phyloP scores from a whole-genome alignment of 2,113 vertebrate species.

The Protomyctophum bolini region DNA sequence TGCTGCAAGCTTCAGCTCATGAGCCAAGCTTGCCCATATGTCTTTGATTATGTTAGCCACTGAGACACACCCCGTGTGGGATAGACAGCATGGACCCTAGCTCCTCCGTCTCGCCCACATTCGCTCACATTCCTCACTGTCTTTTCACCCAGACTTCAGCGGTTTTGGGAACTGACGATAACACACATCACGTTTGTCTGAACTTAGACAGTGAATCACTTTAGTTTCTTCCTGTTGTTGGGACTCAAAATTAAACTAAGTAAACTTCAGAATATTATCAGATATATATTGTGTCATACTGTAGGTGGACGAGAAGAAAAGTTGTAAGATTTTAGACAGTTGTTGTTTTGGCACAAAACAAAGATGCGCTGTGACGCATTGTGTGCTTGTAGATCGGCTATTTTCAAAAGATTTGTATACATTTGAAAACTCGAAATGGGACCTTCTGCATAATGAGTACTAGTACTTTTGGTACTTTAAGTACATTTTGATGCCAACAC shows the following conservation, averaged over 20 bases:
- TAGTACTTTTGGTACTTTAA: too few species aligned
- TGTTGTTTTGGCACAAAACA: not conserved
- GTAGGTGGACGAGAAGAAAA: not conserved
- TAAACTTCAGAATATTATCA: not conserved
- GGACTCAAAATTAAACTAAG: not conserved
- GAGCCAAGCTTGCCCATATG: conserved; percentile 56
- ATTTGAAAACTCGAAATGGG: too few species aligned
- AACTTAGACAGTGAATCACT: not conserved
- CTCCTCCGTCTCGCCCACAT: conserved; percentile 17
- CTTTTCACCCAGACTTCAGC: conserved; percentile 11
- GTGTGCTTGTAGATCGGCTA: too few species aligned
- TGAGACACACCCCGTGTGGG: conserved; percentile 35
- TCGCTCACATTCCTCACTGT: conserved; percentile 44
- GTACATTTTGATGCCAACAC: too few species aligned
- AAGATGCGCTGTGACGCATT: too few species aligned
- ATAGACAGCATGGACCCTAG: conserved; percentile 11
- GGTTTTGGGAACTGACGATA: conserved; percentile 6
- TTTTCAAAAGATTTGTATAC: too few species aligned
- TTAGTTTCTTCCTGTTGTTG: not conserved
- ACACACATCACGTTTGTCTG: not conserved
- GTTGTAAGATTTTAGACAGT: too few species aligned
- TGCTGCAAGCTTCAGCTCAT: not conserved
- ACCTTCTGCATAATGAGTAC: too few species aligned
- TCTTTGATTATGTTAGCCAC: conserved; percentile 46
- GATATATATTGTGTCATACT: too few species aligned